phyloP scores from a whole-genome alignment of 2,113 vertebrate species.

The Pteropus alecto region DNA sequence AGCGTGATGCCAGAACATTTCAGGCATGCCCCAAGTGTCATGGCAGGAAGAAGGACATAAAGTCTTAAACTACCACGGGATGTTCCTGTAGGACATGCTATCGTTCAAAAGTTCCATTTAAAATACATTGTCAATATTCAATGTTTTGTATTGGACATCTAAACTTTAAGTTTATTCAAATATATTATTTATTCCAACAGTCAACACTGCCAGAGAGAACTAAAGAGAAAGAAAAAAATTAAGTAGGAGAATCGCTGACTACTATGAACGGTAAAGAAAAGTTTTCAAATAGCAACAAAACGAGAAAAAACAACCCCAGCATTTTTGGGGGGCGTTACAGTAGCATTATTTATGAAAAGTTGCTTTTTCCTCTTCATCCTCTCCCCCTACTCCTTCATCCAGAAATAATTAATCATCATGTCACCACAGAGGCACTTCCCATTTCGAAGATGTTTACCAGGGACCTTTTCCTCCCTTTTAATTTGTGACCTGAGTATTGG shows the following conservation, averaged over 20 bases:
- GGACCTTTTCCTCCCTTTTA: slow-evolving; percentile 24
- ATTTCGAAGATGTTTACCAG: slow-evolving; percentile 51
- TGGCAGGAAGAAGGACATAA: not conserved
- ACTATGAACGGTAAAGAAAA: slow-evolving; percentile 43
- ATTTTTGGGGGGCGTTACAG: not conserved
- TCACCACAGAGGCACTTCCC: not conserved
- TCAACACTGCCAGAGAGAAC: not conserved
- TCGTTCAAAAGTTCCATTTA: not conserved
- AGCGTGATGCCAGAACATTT: not conserved
- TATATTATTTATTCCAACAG: not conserved
- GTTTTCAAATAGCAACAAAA: slow-evolving; percentile 45
- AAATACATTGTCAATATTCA: not conserved
- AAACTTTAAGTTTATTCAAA: not conserved
- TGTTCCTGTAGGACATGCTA: not conserved
- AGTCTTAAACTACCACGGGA: not conserved
- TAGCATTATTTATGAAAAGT: not conserved
- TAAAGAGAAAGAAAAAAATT: not conserved
- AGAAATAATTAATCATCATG: not conserved
- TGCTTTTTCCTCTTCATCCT: not conserved
- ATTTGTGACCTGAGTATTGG: slow-evolving; percentile 52
- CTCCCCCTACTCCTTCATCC: not conserved
- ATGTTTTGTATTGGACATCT: not conserved
- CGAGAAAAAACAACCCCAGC: not conserved
- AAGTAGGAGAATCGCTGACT: not conserved
- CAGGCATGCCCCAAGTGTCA: not conserved